These are phyloP conservation scores for Tipula helvola DNA, from an alignment of 2,888 invertebrate species.

Conservation along the genomic window DNA sequence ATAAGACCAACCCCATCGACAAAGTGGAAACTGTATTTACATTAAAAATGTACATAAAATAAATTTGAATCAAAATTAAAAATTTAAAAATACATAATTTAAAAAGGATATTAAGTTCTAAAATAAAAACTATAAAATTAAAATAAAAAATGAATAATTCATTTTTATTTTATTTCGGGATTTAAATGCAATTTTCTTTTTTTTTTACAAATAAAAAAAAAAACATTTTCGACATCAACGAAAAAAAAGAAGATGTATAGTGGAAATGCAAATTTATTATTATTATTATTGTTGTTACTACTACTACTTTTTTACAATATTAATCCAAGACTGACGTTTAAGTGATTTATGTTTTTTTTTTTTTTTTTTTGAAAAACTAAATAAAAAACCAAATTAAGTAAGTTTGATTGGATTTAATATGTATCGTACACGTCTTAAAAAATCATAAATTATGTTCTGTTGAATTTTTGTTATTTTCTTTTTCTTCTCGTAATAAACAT, in stretches of 20 bases:
- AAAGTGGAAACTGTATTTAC: not conserved
- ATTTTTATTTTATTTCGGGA: slow-evolving; percentile 5
- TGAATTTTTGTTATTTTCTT: not conserved
- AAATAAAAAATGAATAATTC: slow-evolving; percentile 8
- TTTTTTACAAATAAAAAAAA: not conserved
- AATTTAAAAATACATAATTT: slow-evolving; percentile 7
- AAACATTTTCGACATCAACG: not conserved
- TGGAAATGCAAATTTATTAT: slow-evolving; percentile 8
- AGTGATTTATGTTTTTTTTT: slow-evolving; percentile 5
- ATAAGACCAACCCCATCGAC: not conserved
- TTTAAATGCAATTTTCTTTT: slow-evolving; percentile 9
- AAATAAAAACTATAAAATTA: slow-evolving; percentile 7
- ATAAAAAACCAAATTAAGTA: not conserved
- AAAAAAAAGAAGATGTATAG: not conserved
- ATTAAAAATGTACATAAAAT: not conserved
- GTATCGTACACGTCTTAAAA: not conserved
- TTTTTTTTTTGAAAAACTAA: not conserved
- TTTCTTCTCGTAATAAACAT: not conserved
- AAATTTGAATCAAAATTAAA: not conserved
- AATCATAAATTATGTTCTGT: not conserved
- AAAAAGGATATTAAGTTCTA: slow-evolving; percentile 7
- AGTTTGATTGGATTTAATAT: not conserved
- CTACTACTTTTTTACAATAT: not conserved
- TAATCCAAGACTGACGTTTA: slow-evolving; percentile 9
- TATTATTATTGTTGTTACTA: slow-evolving; percentile 4